Conservation (phyloP, 2,888 invertebrate genomes). For the Lithophane ornitopus region DNA sequence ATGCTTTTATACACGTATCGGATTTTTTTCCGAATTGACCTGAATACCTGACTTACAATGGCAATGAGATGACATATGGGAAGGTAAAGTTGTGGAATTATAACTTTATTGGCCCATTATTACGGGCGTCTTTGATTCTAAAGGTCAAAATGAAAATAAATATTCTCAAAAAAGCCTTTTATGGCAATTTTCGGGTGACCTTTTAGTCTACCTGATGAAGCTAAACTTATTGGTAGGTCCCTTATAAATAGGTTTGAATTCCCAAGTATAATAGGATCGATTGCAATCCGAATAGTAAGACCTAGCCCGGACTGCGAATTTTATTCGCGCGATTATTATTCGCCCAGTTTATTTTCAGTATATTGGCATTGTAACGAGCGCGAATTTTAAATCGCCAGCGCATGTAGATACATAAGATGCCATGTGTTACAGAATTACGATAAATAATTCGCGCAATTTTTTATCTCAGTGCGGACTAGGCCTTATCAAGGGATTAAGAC, state of each 20-base stretch:
- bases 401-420: too few species aligned
- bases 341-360: too few species aligned
- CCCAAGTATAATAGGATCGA: not conserved
- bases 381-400: too few species aligned
- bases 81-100: not conserved
- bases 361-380: too few species aligned
- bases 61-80: not conserved
- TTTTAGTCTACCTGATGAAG: not conserved
- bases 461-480: too few species aligned
- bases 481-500: not conserved
- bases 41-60: constrained; percentile 3
- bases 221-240: not conserved
- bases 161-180: not conserved
- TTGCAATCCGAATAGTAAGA: not conserved
- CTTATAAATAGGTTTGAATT: not conserved
- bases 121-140: not conserved
- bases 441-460: too few species aligned
- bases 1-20: constrained; percentile 30
- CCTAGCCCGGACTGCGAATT: too few species aligned
- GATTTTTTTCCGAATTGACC: constrained; percentile 16
- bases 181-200: too few species aligned
- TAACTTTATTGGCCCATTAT: not conserved
- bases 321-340: too few species aligned
- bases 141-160: not conserved
- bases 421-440: too few species aligned